These are phyloP conservation scores for Amazona ochrocephala DNA, from an alignment of 2,797 vertebrate genomes.

Conservation along the genomic window DNA sequence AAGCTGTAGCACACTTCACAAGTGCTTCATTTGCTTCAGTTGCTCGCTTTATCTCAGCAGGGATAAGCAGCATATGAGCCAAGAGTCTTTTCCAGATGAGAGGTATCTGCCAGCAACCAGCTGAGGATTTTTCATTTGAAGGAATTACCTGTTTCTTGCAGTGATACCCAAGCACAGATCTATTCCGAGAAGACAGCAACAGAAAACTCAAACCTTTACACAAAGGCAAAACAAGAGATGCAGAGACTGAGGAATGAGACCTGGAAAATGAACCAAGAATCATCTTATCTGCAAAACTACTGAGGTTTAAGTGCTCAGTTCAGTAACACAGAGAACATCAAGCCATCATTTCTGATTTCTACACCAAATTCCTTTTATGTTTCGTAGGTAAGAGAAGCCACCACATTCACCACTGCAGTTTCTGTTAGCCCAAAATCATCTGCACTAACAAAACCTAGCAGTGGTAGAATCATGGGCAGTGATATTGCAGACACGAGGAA, in stretches of 20 bases:
- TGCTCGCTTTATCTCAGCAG: conserved; percentile 51
- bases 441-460: neutral
- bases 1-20: conserved; percentile 4
- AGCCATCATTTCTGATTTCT: conserved; percentile 37
- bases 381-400: conserved; percentile 29
- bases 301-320: neutral
- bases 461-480: neutral
- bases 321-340: neutral
- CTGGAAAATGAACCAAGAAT: conserved; percentile 25
- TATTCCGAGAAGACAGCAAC: conserved; percentile 27
- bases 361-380: conserved; percentile 48
- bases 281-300: neutral
- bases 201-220: conserved; percentile 12
- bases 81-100: conserved; percentile 45
- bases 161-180: conserved; percentile 26
- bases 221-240: conserved; percentile 19
- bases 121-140: neutral
- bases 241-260: neutral
- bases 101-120: conserved; percentile 17
- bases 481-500: neutral
- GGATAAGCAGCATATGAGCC: conserved; percentile 13
- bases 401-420: neutral
- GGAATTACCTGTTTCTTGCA: conserved; percentile 8
- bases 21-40: conserved; percentile 29
- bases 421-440: conserved; percentile 5